Evolutionary conservation across 2,888 invertebrate genomes (phyloP), one percentile per base, ranked within the genome.

Genomic region (Patella pellucida): DNA sequence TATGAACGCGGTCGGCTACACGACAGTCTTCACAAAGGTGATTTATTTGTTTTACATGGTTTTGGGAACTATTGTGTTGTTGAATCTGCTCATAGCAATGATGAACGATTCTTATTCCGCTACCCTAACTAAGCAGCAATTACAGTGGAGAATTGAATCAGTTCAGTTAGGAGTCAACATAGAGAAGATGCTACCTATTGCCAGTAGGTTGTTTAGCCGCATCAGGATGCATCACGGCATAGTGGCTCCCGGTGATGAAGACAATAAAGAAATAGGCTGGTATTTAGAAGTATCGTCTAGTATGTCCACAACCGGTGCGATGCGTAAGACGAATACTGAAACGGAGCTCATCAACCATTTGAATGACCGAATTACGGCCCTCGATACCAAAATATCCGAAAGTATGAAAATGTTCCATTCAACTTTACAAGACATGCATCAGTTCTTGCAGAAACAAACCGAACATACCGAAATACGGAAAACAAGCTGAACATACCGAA

Each of bases 61-160:
- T 3, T 78, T 89, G 7, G 84, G 84, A 7, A 87, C 86, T 11
- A 86, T 88, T 50, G 81, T 89, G 11, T 75, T 89, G 14, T 79
- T 89, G 15, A 89, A 89, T 75, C 80, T 89, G 5, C 85, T 89
- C 16, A 88, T 88, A 71, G 89, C 89, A 23, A 88, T 88, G 87
- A 88, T 89, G 87, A 89, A 87, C 76, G 87, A 88, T 69, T 88
- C 89, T 1, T 88, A 89, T 72, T 79, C 83, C 11, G 81, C 79
- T 71, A 87, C 88, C 68, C 73, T 86, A 27, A 76, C 79, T 51
- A 82, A 82, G 23, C 87, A 89, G 68, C 83, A 83, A 52, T 80
- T 87, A 12, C 81, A 83, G 9, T 90, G 90, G 90, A 79, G 88
- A 54, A 86, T 90, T 4, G 88, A 89, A 62, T 86, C 88, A 7